phyloP scores from a whole-genome alignment of 2,888 invertebrate species.

The Nomada fabriciana region DNA sequence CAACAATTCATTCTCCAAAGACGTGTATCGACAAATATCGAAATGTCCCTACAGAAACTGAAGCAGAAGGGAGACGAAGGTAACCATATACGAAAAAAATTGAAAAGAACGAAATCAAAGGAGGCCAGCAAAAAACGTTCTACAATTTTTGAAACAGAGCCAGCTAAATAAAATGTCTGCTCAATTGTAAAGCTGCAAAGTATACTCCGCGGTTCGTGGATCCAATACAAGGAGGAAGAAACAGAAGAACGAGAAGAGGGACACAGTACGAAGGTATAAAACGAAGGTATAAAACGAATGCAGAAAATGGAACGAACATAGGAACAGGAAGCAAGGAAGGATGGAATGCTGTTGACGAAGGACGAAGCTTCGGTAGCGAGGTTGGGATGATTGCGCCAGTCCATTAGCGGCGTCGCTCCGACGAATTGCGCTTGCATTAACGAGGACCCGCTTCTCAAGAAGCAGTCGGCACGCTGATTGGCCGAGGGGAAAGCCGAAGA shows the following conservation, averaged over 20 bases:
- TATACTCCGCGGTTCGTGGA: neutral
- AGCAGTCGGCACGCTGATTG: constrained; percentile 74
- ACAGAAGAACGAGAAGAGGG: neutral
- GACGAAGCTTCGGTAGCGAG: constrained; percentile 65
- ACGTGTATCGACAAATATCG: neutral
- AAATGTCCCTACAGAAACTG: neutral
- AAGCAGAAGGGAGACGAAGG: neutral
- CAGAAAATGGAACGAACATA: constrained; percentile 27
- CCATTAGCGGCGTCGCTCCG: constrained; percentile 79
- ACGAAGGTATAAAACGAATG: constrained; percentile 40
- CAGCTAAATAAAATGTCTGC: neutral
- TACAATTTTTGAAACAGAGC: constrained; percentile 20
- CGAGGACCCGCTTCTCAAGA: constrained; percentile 71
- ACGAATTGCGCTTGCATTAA: constrained; percentile 78
- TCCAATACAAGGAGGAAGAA: neutral
- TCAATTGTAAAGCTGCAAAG: constrained; percentile 16
- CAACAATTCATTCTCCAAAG: too few species aligned
- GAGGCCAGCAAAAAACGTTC: neutral
- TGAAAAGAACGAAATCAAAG: too few species aligned
- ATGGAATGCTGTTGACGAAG: constrained; percentile 55
- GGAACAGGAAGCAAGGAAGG: constrained; percentile 39
- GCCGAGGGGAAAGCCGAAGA: constrained; percentile 74
- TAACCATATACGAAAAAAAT: neutral
- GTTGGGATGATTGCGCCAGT: constrained; percentile 79
- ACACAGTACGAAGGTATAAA: constrained; percentile 28